Evolutionary conservation across 35 echinoderm and acorn worm genomes (phyloP).

Genomic region (Amphiura filiformis): DNA sequence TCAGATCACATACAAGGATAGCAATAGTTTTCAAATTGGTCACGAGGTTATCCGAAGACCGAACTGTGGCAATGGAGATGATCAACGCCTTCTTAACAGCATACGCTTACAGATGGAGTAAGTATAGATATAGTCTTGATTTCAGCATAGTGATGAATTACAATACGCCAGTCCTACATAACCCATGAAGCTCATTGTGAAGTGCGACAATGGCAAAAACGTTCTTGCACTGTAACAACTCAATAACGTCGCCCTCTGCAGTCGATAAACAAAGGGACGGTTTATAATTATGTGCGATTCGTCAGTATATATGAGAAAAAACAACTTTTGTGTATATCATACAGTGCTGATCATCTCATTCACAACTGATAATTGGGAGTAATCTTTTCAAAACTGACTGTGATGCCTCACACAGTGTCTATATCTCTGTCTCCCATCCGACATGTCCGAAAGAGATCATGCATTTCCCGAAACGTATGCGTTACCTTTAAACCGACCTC

Average conservation of each 20-base stretch:
- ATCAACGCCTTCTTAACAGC: background rate
- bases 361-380: too few relatives aligned
- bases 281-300: background rate
- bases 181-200: too few relatives aligned
- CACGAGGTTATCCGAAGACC: background rate
- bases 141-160: background rate
- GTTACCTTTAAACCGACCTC: background rate
- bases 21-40: background rate
- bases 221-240: background rate
- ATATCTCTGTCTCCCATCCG: too few relatives aligned
- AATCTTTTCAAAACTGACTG: too few relatives aligned
- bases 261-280: background rate
- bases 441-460: too few relatives aligned
- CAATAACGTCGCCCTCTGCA: background rate
- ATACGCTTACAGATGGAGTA: background rate
- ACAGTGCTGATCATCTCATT: too few relatives aligned
- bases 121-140: background rate
- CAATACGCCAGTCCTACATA: background rate
- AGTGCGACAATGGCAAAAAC: background rate
- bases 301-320: too few relatives aligned
- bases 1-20: background rate
- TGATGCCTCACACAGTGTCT: too few relatives aligned
- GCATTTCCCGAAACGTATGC: background rate
- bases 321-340: too few relatives aligned
- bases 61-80: background rate